These are phyloP conservation scores for Papilio machaon DNA, from an alignment of 1,140 invertebrate genomes.

Conservation along the genomic window DNA sequence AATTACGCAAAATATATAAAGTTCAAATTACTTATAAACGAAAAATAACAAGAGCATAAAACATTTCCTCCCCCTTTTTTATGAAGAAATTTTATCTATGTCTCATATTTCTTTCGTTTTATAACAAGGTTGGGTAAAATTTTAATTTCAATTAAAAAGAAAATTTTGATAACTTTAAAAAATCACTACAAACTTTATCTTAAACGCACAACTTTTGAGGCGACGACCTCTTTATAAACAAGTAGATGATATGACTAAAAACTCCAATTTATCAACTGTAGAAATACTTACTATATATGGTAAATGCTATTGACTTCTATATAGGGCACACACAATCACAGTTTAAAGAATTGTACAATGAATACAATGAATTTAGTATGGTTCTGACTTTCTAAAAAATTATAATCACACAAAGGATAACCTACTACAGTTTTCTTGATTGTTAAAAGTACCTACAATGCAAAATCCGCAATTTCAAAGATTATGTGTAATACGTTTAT, in stretches of 20 bases:
- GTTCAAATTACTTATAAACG: not conserved
- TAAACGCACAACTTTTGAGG: not conserved
- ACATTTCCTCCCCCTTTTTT: not conserved
- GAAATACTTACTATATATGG: slow-evolving; percentile 25
- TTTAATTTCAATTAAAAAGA: not conserved
- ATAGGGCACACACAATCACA: slow-evolving; percentile 56
- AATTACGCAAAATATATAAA: not conserved
- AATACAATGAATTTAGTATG: slow-evolving; percentile 35
- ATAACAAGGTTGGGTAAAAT: not conserved
- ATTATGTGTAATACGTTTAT: slow-evolving; percentile 12
- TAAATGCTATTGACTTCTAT: slow-evolving; percentile 59
- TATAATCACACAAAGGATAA: slow-evolving; percentile 34
- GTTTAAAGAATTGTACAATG: slow-evolving; percentile 46
- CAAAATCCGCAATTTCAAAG: not conserved
- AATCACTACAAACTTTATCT: not conserved
- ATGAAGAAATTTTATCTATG: not conserved
- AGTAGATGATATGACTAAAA: not conserved
- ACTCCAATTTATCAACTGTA: not conserved
- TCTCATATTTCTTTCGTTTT: not conserved
- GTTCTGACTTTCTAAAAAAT: slow-evolving; percentile 45
- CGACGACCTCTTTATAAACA: not conserved
- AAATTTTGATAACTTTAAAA: not conserved
- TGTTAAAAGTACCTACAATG: slow-evolving; percentile 16
- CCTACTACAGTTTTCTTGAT: slow-evolving; percentile 23
- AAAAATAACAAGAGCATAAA: not conserved